Conservation (phyloP, 2,113 vertebrate genomes). For the Myrmophylax atrothorax region DNA sequence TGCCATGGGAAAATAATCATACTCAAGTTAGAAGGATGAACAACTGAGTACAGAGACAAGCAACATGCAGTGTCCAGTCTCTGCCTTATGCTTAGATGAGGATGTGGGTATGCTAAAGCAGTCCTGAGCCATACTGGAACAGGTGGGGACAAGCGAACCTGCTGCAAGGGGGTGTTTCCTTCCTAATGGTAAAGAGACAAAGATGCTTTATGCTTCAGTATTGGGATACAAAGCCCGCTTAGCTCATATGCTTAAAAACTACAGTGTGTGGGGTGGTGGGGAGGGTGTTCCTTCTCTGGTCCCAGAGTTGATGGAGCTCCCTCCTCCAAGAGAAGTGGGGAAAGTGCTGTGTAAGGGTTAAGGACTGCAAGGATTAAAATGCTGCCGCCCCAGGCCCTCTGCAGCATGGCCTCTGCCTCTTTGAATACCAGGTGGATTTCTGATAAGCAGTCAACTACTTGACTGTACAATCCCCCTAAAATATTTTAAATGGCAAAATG, state of each 20-base stretch:
- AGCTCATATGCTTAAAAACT: not conserved
- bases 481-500: conserved; percentile 33
- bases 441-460: not conserved
- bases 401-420: not conserved
- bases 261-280: not conserved
- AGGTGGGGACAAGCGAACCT: not conserved
- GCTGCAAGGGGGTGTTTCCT: not conserved
- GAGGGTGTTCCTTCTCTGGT: not conserved
- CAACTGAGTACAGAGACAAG: not conserved
- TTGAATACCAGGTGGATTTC: not conserved
- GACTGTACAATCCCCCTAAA: not conserved
- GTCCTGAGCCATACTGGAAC: not conserved
- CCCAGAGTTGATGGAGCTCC: not conserved
- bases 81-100: not conserved
- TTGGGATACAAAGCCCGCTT: not conserved
- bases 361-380: not conserved
- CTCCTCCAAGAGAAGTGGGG: not conserved
- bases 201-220: not conserved
- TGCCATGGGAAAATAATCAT: not conserved
- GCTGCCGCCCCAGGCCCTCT: not conserved
- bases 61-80: not conserved
- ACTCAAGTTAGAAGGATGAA: not conserved
- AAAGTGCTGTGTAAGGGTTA: not conserved
- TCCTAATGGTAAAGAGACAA: not conserved
- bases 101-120: not conserved